Evolutionary conservation across 2,888 invertebrate species (phyloP).

Genomic region (Agriopis aurantiaria): DNA sequence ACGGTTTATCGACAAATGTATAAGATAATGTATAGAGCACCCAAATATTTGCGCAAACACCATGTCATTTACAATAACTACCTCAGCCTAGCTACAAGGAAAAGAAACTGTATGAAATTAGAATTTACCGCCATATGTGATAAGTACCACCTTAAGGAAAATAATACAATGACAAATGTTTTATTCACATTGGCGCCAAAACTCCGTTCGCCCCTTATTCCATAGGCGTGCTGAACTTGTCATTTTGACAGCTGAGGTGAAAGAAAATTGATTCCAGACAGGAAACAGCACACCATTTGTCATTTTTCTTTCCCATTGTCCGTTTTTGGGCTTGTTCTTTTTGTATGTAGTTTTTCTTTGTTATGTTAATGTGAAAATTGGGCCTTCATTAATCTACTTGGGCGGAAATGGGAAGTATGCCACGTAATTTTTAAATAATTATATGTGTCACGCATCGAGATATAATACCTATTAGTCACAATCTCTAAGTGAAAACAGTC

Average conservation of each 20-base stretch:
- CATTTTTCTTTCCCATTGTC: slow-evolving; percentile 30
- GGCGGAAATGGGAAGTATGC: slow-evolving; percentile 20
- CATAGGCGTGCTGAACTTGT: slow-evolving; percentile 18
- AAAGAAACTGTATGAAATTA: too few relatives aligned
- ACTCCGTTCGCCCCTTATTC: not conserved
- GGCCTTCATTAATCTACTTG: slow-evolving; percentile 23
- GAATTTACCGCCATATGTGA: too few relatives aligned
- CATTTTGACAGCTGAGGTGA: slow-evolving; percentile 26
- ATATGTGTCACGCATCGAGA: not conserved
- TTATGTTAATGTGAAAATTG: slow-evolving; percentile 25
- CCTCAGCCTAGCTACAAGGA: too few relatives aligned
- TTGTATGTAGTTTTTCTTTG: slow-evolving; percentile 26
- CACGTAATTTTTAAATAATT: slow-evolving; percentile 9
- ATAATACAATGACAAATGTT: not conserved
- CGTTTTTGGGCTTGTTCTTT: slow-evolving; percentile 13
- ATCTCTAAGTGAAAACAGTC: too few relatives aligned
- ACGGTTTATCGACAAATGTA: too few relatives aligned
- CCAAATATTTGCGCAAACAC: too few relatives aligned
- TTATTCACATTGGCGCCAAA: not conserved
- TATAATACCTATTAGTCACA: too few relatives aligned
- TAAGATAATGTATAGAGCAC: too few relatives aligned
- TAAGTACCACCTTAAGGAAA: not conserved
- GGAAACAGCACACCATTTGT: slow-evolving; percentile 39
- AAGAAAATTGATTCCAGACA: slow-evolving; percentile 40
- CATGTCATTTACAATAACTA: too few relatives aligned